Conservation (phyloP, 2,113 vertebrate genomes). For the Monarcha castaneiventris region DNA sequence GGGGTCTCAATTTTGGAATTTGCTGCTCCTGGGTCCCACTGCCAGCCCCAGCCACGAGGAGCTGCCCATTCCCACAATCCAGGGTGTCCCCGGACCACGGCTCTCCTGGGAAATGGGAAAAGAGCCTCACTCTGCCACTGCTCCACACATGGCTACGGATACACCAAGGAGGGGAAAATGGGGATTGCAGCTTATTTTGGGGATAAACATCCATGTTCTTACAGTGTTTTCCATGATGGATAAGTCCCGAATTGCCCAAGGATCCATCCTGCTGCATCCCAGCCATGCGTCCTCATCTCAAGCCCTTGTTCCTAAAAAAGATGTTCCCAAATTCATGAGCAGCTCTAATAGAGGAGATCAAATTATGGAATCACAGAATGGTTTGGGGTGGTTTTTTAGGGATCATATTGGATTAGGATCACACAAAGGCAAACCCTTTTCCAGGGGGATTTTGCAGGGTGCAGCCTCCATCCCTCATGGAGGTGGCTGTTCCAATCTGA, state of each 20-base stretch:
- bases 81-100: background rate
- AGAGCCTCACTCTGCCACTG: background rate
- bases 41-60: background rate
- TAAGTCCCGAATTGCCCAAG: fast-evolving
- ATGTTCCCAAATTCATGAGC: background rate
- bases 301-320: background rate
- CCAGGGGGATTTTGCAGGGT: background rate
- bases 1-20: fast-evolving
- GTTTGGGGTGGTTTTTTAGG: background rate
- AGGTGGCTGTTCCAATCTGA: background rate
- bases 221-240: background rate
- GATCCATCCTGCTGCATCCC: background rate
- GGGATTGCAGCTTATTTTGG: background rate
- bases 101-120: background rate
- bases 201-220: background rate
- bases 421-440: background rate
- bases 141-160: background rate
- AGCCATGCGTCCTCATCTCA: background rate
- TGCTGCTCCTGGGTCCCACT: background rate
- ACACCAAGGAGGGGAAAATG: background rate
- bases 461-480: background rate
- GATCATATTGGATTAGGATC: background rate
- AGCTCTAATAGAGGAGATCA: background rate
- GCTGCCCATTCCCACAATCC: background rate
- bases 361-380: background rate